Conservation (phyloP, 2,113 vertebrate genomes). For the Pseudonaja textilis region DNA sequence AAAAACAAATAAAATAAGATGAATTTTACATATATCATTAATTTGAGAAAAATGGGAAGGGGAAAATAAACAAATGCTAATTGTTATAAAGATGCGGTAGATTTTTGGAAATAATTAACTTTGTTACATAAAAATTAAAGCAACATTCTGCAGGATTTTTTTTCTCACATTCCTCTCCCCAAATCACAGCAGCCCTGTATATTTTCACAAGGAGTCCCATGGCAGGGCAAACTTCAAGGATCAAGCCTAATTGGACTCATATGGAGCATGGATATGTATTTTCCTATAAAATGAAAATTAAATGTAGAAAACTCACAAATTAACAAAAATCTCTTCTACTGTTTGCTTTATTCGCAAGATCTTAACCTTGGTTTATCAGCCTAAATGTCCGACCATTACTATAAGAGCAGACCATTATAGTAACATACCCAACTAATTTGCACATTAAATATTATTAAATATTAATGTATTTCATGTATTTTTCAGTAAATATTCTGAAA, state of each 20-base stretch:
- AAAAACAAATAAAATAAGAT: background rate
- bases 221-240: background rate
- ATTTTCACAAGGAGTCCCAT: too few species aligned
- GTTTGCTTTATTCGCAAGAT: background rate
- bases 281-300: background rate
- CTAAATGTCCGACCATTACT: background rate
- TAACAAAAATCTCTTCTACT: background rate
- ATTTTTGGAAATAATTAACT: rapidly evolving
- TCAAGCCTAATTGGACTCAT: background rate
- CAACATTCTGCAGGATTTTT: rapidly evolving
- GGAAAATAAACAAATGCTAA: background rate
- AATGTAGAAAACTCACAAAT: background rate
- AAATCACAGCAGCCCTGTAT: background rate
- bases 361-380: background rate
- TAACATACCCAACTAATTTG: background rate
- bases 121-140: background rate
- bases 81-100: background rate
- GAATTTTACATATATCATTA: background rate
- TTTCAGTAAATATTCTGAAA: background rate
- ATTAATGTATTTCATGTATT: background rate
- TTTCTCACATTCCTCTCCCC: rapidly evolving
- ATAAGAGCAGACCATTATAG: background rate
- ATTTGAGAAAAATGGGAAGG: background rate
- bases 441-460: background rate
- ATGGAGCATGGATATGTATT: rapidly evolving